Conservation (phyloP, 2,797 vertebrate genomes). For the Malacoraja senta region DNA sequence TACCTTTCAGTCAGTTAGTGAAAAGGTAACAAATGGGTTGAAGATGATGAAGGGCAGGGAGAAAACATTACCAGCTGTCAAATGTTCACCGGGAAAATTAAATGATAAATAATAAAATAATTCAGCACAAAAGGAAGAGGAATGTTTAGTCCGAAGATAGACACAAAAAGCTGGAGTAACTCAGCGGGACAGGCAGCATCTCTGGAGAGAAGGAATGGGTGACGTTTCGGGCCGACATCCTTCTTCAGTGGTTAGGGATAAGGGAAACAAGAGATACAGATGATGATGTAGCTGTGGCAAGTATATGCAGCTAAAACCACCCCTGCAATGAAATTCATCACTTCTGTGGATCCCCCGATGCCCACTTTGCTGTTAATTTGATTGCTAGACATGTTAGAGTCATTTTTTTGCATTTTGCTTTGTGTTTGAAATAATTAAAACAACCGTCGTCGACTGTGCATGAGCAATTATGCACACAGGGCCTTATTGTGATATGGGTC, state of each 20-base stretch:
- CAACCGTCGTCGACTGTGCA: neutral
- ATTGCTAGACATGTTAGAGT: neutral
- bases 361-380: neutral
- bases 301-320: neutral
- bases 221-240: no score
- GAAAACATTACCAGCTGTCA: neutral
- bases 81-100: neutral
- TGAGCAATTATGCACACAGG: conserved; percentile 24
- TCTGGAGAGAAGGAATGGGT: no score
- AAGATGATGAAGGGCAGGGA: neutral
- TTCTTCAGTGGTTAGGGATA: no score
- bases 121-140: neutral
- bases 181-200: no score
- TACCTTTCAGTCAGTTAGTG: neutral
- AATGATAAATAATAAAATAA: neutral
- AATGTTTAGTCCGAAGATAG: neutral
- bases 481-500: conserved; percentile 32
- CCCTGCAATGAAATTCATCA: neutral
- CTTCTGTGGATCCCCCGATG: neutral
- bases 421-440: conserved; percentile 34
- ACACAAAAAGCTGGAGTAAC: no score
- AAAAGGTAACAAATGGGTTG: neutral
- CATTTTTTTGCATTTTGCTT: conserved; percentile 17
- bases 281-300: neutral
- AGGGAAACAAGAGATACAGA: no score